Base-by-base conservation (phyloP, 2,113 vertebrate species). In the Pterophyllum scalare region DNA sequence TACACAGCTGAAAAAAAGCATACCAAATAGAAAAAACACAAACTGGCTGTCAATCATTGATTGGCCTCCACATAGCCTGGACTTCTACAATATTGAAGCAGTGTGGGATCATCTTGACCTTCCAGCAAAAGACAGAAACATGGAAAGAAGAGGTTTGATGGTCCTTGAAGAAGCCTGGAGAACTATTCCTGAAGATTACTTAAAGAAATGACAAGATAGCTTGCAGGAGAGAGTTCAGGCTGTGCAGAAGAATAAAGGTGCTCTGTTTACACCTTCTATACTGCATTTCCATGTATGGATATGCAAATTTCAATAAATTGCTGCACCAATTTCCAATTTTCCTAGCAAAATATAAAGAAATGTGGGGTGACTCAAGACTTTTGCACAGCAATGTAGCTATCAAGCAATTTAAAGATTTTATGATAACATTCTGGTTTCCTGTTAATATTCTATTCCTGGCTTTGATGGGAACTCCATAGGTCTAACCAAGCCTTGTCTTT, bases 381-480 rank as follows among this genome's bases (percentile, higher is more conserved):
- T 17, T 19, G 62, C 38, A 67, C 22, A 26, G 38, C 17, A 46
- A 46, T 67, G 15, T 67, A 67, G 64, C 46, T 67, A 49, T 67
- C 64, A 67, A 67, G 64, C 40, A 49, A 70, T 49, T 65, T 43
- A 43, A 24, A 26, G 13, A 65, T 65, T 70, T 70, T 31, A 54
- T 74, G 17, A 74, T 56, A 74, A 70, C 33, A 38, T 35, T 79
- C 26, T 2, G 11, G 15, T 17, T 72, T 86, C 24, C 57, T 54
- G 80, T n/a, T 77, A 59, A 83, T 56, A 62, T 83, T 67, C 15
- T 24, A 80, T 33, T 75, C 56, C 24, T 4, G 20, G 77, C 64
- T 24, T 11, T 74, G 54, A 89, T 77, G 43, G 70, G 58, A 65
- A 72, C 75, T 72, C 43, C 65, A 70, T 31, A 52, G 49, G 43